phyloP scores from a whole-genome alignment of 2,113 vertebrate species.

The Mugil cephalus region DNA sequence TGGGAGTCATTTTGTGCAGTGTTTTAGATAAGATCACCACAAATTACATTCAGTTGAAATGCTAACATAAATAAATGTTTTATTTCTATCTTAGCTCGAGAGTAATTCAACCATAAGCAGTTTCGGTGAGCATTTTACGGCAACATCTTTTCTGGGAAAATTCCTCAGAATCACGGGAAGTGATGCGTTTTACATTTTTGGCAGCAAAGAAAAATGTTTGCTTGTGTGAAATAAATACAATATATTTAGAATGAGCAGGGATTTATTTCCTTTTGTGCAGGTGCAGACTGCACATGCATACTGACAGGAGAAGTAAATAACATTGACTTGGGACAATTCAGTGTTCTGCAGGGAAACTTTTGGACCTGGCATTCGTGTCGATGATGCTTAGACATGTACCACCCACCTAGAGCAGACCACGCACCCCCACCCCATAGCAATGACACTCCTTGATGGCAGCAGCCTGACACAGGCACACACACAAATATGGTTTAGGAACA shows the following conservation, averaged over 20 bases:
- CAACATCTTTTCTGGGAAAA: slow-evolving; percentile 2
- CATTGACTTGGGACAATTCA: no score
- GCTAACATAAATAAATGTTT: slow-evolving; percentile 21
- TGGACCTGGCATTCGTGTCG: background rate
- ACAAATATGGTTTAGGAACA: no score
- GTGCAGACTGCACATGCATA: no score
- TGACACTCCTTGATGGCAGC: no score
- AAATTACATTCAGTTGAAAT: slow-evolving; percentile 8
- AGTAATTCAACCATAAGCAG: slow-evolving; percentile 13
- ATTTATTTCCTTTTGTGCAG: background rate
- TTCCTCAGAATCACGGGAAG: slow-evolving; percentile 1
- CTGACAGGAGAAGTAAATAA: no score
- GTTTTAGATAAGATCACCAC: slow-evolving; percentile 23
- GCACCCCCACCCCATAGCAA: no score
- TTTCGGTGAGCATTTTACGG: slow-evolving; percentile 11
- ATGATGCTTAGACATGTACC: background rate
- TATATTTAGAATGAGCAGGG: slow-evolving; percentile 13
- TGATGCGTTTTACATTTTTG: slow-evolving; percentile 16
- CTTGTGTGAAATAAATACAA: slow-evolving; percentile 27
- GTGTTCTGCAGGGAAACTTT: no score
- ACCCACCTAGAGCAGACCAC: no score
- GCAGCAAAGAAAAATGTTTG: background rate
- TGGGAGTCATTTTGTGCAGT: slow-evolving; percentile 16
- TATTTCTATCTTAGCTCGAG: slow-evolving; percentile 13
- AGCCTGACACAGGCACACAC: no score